phyloP scores from a whole-genome alignment of 2,888 invertebrate genomes.

The Automeris io region DNA sequence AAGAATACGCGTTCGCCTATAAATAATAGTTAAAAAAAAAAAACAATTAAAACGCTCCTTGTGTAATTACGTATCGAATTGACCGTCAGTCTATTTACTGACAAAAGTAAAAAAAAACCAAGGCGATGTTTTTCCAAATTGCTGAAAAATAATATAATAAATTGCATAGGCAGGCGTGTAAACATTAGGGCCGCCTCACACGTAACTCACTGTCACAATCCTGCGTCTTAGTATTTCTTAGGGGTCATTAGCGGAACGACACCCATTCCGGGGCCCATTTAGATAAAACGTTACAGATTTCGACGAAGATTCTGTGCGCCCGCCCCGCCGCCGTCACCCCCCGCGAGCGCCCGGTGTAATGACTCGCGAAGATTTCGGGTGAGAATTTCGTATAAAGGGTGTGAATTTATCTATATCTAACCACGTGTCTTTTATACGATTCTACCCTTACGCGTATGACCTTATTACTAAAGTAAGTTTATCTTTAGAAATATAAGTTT shows the following conservation, averaged over 20 bases:
- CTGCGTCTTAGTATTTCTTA: constrained; percentile 68
- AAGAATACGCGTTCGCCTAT: no score
- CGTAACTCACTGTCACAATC: constrained; percentile 48
- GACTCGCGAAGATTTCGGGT: constrained; percentile 75
- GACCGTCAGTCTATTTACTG: no score
- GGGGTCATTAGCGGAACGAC: constrained; percentile 71
- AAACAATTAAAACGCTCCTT: no score
- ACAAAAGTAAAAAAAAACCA: no score
- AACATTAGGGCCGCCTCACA: constrained; percentile 25
- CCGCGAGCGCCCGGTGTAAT: constrained; percentile 40
- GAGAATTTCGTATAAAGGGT: constrained; percentile 74
- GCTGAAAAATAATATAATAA: no score
- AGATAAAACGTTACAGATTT: constrained; percentile 77
- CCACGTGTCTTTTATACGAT: constrained; percentile 2
- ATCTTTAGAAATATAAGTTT: no score
- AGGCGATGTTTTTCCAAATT: no score
- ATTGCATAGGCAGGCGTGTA: constrained; percentile 14
- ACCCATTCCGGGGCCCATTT: constrained; percentile 74
- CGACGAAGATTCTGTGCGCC: constrained; percentile 56
- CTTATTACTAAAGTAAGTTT: no score
- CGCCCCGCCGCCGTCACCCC: constrained; percentile 17
- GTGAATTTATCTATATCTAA: constrained; percentile 53
- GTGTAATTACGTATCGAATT: no score
- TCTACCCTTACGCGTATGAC: no score
- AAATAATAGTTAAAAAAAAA: no score